Percentiles rank a stretch among this genome's conserved stretches.
phyloP scores from a whole-genome alignment of 2,888 invertebrate genomes.

The Meganola albula region DNA sequence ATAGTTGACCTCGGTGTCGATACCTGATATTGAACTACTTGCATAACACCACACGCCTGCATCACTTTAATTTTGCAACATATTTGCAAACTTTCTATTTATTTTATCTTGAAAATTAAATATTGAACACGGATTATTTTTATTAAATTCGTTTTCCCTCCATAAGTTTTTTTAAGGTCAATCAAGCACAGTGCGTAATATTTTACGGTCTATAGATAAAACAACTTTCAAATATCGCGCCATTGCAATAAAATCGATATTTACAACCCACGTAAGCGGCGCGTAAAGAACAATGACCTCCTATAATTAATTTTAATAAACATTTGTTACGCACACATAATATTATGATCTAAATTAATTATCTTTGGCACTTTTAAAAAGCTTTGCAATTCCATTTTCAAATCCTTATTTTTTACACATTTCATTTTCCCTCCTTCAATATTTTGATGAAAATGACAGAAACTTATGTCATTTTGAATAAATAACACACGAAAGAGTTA shows the following conservation, averaged over 20 bases:
- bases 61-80: conserved; percentile 38
- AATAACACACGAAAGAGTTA: neutral
- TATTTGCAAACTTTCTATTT: conserved; percentile 1
- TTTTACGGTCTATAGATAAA: too few relatives aligned
- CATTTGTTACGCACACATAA: conserved; percentile 13
- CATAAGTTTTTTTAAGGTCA: conserved; percentile 1
- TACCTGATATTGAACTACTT: conserved; percentile 81
- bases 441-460: conserved; percentile 12
- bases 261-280: conserved; percentile 38
- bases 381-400: conserved; percentile 19
- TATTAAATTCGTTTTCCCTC: conserved; percentile 9
- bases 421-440: conserved; percentile 13
- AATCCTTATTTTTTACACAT: conserved; percentile 8
- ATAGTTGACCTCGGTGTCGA: conserved; percentile 69
- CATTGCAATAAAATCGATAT: conserved; percentile 61
- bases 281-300: conserved; percentile 55
- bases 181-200: too few relatives aligned
- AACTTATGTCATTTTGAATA: conserved; percentile 5
- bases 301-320: conserved; percentile 31
- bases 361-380: conserved; percentile 7
- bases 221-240: conserved; percentile 49
- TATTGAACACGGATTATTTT: neutral
- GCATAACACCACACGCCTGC: conserved; percentile 81
- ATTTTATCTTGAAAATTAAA: too few relatives aligned
- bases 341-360: too few relatives aligned